A percentile compares a stretch with the other conserved stretches of the same genome.
phyloP scores from a whole-genome alignment of 2,888 invertebrate species.

The Metalampra italica region DNA sequence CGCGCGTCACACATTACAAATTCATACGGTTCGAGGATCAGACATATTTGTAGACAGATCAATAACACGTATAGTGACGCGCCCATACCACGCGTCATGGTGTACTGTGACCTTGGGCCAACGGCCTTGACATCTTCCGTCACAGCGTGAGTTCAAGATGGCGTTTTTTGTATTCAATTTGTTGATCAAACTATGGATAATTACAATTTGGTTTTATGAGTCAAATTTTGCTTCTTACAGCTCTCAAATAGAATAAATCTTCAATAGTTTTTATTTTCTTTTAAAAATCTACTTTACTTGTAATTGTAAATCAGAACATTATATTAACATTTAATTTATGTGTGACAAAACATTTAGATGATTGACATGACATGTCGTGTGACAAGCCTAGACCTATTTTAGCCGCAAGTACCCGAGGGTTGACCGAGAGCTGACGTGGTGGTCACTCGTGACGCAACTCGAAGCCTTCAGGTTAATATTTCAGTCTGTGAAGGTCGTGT shows the following conservation, averaged over 20 bases:
- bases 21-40: slow-evolving; percentile 23
- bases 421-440: slow-evolving; percentile 24
- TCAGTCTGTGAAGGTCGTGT: slow-evolving; percentile 4
- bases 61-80: slow-evolving; percentile 26
- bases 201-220: too few species aligned
- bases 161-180: background rate
- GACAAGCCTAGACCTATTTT: slow-evolving; percentile 34
- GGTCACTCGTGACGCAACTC: slow-evolving; percentile 37
- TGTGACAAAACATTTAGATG: slow-evolving; percentile 13
- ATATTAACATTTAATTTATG: background rate
- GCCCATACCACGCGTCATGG: slow-evolving; percentile 13
- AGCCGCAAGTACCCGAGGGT: slow-evolving; percentile 28
- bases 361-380: slow-evolving; percentile 26
- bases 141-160: background rate
- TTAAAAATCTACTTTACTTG: too few species aligned
- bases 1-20: slow-evolving; percentile 27
- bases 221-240: too few species aligned
- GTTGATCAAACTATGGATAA: background rate
- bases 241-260: too few species aligned
- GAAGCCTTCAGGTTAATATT: slow-evolving; percentile 32
- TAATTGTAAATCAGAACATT: too few species aligned
- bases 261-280: too few species aligned
- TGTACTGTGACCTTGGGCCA: slow-evolving; percentile 8
- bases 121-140: slow-evolving; percentile 10
- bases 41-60: slow-evolving; percentile 34